Percentiles rank a stretch among this genome's conserved stretches.
Evolutionary conservation across 2,113 vertebrate species (phyloP).

Genomic region (Pangasianodon gigas): DNA sequence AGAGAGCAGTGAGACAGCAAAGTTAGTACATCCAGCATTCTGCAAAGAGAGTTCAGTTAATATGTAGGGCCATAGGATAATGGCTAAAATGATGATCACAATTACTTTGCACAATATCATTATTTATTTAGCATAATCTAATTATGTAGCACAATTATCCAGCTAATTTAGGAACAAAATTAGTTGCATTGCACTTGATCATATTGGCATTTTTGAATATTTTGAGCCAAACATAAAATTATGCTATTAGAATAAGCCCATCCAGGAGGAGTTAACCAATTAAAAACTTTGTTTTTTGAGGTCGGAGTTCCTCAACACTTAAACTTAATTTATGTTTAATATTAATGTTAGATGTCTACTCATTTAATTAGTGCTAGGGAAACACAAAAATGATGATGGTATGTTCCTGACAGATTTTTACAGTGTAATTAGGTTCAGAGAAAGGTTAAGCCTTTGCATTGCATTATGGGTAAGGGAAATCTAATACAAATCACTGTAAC

Average conservation of each 20-base stretch:
- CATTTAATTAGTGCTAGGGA: background rate
- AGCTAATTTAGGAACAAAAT: background rate
- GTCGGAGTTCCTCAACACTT: background rate
- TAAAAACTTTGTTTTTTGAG: background rate
- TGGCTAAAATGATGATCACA: background rate
- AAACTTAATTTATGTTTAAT: background rate
- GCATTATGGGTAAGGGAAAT: background rate
- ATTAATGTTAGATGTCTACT: background rate
- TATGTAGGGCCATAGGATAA: background rate
- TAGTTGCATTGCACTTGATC: background rate
- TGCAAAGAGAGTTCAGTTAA: background rate
- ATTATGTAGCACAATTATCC: background rate
- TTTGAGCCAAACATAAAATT: background rate
- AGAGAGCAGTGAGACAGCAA: conserved; percentile 42
- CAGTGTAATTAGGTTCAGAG: background rate
- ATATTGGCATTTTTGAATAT: background rate
- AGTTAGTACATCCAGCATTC: background rate
- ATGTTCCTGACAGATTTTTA: background rate
- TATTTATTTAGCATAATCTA: background rate
- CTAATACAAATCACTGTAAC: background rate
- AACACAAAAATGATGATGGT: background rate
- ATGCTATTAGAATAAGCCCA: background rate
- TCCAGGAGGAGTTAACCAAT: background rate
- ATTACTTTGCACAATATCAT: background rate
- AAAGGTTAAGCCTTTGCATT: background rate